Evolutionary conservation across 2,797 vertebrate genomes (phyloP).

Genomic region (Myripristis jacobus): DNA sequence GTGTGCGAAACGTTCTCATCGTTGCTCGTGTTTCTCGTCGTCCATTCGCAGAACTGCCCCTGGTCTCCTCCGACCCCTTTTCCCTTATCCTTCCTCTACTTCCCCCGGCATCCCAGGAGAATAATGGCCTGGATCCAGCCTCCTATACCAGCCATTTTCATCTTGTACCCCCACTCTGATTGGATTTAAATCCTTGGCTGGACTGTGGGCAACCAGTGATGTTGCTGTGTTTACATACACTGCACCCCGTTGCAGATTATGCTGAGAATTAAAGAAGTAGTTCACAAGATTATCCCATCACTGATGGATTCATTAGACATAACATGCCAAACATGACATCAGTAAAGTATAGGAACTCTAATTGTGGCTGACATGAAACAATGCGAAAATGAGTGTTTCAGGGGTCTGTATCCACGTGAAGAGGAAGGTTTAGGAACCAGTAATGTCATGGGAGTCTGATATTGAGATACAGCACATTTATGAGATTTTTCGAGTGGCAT

Average conservation of each 20-base stretch:
- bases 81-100: conserved; percentile 10
- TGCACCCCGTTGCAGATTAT: not conserved
- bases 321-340: not conserved
- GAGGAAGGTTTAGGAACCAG: no score
- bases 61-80: conserved; percentile 9
- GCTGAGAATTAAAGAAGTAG: conserved; percentile 18
- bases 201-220: not conserved
- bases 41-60: conserved; percentile 30
- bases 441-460: no score
- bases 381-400: not conserved
- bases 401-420: not conserved
- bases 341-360: not conserved
- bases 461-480: no score
- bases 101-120: conserved; percentile 32
- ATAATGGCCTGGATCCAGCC: conserved; percentile 33
- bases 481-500: not conserved
- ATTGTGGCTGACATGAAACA: not conserved
- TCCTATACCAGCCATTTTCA: conserved; percentile 33
- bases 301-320: conserved; percentile 25
- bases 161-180: not conserved
- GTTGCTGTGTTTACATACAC: not conserved
- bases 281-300: conserved; percentile 48
- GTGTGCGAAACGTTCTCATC: conserved; percentile 70
- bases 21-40: conserved; percentile 56
- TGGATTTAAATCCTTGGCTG: not conserved